Conservation (phyloP, 2,113 vertebrate genomes). For the Oncorhynchus clarkii region DNA sequence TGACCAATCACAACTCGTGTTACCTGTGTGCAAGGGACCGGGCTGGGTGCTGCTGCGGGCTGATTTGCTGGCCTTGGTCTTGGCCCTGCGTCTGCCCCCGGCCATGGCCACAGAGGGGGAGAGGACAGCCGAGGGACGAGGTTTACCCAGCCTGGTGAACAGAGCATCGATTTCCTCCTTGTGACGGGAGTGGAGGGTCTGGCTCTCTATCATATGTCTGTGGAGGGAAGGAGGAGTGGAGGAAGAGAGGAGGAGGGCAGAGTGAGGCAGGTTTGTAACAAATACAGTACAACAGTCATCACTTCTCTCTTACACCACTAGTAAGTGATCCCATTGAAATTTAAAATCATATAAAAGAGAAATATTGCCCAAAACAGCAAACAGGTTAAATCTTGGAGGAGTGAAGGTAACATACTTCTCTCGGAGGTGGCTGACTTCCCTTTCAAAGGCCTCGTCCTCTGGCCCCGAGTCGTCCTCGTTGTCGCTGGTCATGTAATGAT, state of each 20-base stretch:
- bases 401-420: slow-evolving; percentile 78
- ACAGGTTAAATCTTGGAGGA: no score
- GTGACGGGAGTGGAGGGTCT: slow-evolving; percentile 86
- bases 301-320: no score
- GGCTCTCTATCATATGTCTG: slow-evolving; percentile 92
- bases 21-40: slow-evolving; percentile 84
- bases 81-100: slow-evolving; percentile 83
- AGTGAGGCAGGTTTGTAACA: neutral
- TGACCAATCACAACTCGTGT: neutral
- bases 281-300: no score
- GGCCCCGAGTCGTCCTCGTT: slow-evolving; percentile 91
- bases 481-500: slow-evolving; percentile 87
- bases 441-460: slow-evolving; percentile 87
- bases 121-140: slow-evolving; percentile 77
- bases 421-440: slow-evolving; percentile 83
- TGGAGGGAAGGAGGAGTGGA: neutral
- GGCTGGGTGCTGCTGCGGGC: slow-evolving; percentile 83
- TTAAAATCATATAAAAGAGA: no score
- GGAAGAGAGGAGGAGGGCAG: neutral
- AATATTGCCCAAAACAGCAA: no score
- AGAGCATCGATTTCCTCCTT: slow-evolving; percentile 89
- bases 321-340: slow-evolving; percentile 24
- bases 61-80: slow-evolving; percentile 87
- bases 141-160: slow-evolving; percentile 83
- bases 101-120: slow-evolving; percentile 78